These are phyloP conservation scores for Zaprionus vittiger DNA, from an alignment of 1,140 invertebrate genomes.

Conservation along the genomic window DNA sequence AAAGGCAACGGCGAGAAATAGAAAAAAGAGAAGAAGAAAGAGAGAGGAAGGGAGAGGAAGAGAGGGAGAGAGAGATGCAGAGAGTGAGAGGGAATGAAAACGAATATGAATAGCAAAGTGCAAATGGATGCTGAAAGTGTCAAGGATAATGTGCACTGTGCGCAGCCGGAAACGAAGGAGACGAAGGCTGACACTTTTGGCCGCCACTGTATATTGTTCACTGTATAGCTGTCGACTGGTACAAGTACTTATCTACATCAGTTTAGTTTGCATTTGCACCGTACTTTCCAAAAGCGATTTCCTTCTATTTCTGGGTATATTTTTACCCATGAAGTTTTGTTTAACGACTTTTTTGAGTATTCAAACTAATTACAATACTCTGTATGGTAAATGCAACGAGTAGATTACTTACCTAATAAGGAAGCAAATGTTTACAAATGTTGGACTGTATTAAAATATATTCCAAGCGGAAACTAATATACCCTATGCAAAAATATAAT, in stretches of 20 bases:
- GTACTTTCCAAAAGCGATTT: neutral
- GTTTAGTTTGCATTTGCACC: neutral
- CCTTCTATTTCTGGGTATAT: neutral
- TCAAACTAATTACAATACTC: too few relatives aligned
- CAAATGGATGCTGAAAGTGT: conserved; percentile 66
- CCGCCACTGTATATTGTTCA: neutral
- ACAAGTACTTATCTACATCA: conserved; percentile 10
- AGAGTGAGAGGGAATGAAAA: conserved; percentile 14
- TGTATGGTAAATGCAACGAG: too few relatives aligned
- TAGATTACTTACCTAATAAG: too few relatives aligned
- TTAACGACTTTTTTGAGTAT: too few relatives aligned
- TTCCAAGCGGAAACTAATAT: too few relatives aligned
- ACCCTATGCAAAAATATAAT: too few relatives aligned
- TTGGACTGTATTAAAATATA: too few relatives aligned
- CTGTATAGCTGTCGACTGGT: neutral
- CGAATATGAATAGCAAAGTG: conserved; percentile 47
- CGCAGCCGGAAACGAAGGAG: conserved; percentile 46
- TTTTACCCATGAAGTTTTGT: neutral
- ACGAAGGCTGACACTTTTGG: conserved; percentile 24
- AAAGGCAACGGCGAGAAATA: conserved; percentile 23
- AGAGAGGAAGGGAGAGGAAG: neutral
- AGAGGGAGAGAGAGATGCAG: neutral
- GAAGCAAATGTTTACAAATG: too few relatives aligned
- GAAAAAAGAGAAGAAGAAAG: conserved; percentile 2
- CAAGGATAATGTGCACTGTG: conserved; percentile 61